Evolutionary conservation across 2,113 vertebrate genomes (phyloP).

Genomic region (Emydocephalus ijimae): DNA sequence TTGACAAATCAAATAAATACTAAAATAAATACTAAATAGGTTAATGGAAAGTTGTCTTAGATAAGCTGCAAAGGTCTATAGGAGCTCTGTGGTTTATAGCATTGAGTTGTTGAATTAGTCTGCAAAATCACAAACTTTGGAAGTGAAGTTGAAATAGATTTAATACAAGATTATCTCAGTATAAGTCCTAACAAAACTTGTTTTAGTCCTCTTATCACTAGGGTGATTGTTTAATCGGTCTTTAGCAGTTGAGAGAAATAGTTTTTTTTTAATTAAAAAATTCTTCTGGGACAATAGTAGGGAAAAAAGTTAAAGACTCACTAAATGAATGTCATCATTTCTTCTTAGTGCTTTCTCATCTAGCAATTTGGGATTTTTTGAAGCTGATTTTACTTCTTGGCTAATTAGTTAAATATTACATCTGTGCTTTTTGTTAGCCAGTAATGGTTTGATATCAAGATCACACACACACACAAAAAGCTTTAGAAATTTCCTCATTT

Average conservation of each 20-base stretch:
- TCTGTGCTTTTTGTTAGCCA: background rate
- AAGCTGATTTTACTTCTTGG: background rate
- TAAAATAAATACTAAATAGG: no score
- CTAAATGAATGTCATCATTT: background rate
- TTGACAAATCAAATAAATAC: no score
- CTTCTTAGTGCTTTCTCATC: background rate
- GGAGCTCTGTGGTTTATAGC: background rate
- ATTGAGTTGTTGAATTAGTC: background rate
- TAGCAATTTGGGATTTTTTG: background rate
- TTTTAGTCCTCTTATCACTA: background rate
- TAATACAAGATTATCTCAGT: background rate
- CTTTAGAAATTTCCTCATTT: background rate
- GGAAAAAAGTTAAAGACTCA: background rate
- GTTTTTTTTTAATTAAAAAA: background rate
- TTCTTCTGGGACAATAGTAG: background rate
- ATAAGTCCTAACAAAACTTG: background rate
- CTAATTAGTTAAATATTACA: background rate
- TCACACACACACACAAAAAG: background rate
- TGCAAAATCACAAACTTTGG: background rate
- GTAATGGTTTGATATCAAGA: background rate
- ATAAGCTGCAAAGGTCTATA: background rate
- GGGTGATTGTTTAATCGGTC: background rate
- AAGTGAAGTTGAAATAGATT: background rate
- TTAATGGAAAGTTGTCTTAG: background rate
- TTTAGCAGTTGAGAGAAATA: background rate